These are phyloP conservation scores for Drosophila longiperda DNA, from an alignment of 2,888 invertebrate species.

Conservation along the genomic window DNA sequence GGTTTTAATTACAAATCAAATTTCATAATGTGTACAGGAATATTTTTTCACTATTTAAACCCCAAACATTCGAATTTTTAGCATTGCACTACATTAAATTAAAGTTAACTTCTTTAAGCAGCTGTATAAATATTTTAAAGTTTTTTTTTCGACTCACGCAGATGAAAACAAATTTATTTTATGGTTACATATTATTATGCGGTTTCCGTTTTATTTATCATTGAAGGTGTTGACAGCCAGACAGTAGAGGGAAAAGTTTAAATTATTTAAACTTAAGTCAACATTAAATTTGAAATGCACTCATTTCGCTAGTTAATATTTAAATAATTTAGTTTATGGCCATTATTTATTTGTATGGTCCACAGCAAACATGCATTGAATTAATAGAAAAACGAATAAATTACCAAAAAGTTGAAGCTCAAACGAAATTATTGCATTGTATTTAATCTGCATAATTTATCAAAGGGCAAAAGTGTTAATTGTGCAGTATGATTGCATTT, in stretches of 20 bases:
- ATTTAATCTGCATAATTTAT: slow-evolving; percentile 72
- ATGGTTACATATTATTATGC: neutral
- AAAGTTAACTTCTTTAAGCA: neutral
- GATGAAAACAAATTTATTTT: neutral
- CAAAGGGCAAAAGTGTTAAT: slow-evolving; percentile 60
- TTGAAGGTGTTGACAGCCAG: slow-evolving; percentile 5
- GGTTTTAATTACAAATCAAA: neutral
- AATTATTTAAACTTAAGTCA: slow-evolving; percentile 7
- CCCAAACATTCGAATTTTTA: neutral
- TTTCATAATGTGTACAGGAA: neutral
- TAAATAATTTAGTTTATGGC: slow-evolving; percentile 8
- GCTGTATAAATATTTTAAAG: neutral
- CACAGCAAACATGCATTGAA: slow-evolving; percentile 25
- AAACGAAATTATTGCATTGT: slow-evolving; percentile 41
- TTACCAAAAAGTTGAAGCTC: slow-evolving; percentile 33
- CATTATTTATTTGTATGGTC: slow-evolving; percentile 13
- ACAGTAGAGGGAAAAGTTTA: neutral
- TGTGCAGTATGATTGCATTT: slow-evolving; percentile 45
- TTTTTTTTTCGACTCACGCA: neutral
- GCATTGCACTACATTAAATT: neutral
- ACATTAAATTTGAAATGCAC: neutral
- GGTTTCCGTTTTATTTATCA: neutral
- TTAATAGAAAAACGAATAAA: slow-evolving; percentile 39
- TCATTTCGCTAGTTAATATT: neutral
- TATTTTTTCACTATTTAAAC: no score